Base-by-base conservation (phyloP, 2,113 vertebrate genomes). In the Limnothrissa miodon region DNA sequence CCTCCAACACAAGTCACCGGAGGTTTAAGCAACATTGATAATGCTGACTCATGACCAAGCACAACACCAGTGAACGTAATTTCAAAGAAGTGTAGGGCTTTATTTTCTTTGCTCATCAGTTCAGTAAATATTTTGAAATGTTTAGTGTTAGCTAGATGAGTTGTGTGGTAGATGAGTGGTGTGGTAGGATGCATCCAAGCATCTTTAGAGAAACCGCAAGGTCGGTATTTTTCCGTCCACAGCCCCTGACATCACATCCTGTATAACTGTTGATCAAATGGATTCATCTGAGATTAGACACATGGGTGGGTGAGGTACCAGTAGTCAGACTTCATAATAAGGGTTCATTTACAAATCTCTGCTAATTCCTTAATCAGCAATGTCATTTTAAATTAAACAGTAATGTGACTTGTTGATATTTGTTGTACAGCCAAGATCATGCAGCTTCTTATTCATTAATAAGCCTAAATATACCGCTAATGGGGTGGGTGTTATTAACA, bases 121-220 rank as follows among this genome's bases (percentile, higher is more conserved):
- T 66, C 25, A 15, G 59, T 66, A 66, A 66, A 66, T 66, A 66
- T 66, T 66, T 66, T 66, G 59, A 66, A 66, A 25, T 29, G 59
- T 7, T 66, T 33, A 66, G 25, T 66, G 25, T 25, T 66, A 4
- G 15, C 10, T 66, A n/a, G 25, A 66, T 9, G 25, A 66, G 59
- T 11, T 66, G 59, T 33, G 25, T 29, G 13, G 59, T 25, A 66
- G 25, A 66, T 9, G 25, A 66, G 59, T 11, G 29, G 59, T 33
- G 25, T 29, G 13, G 59, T 25, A 66, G 59, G 59, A 66, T 66
- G 59, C 59, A 25, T 29, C 59, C 59, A 7, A 66, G 59, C 59
- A 66, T 29, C 29, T 66, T 66, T 66, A 9, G 25, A 15, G 11
- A 66, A 66, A 66, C 59, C 59, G 9, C 59, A 29, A 66, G 25